These are phyloP conservation scores for Somateria mollissima DNA, from an alignment of 2,797 vertebrate species.

Conservation along the genomic window DNA sequence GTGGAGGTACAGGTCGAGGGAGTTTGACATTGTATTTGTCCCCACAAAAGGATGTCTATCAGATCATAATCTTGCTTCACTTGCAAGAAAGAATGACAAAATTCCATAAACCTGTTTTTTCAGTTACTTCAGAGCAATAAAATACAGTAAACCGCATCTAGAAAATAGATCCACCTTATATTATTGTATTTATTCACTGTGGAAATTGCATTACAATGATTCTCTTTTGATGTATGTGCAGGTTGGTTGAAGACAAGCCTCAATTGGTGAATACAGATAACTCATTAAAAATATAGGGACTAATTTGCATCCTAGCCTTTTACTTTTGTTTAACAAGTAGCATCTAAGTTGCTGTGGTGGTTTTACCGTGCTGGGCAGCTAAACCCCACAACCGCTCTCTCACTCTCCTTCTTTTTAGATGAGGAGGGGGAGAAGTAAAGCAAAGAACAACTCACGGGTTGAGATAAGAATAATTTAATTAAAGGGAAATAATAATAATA, in stretches of 20 bases:
- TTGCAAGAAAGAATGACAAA: neutral
- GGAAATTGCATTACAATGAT: neutral
- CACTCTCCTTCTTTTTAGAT: too few relatives aligned
- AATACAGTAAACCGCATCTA: neutral
- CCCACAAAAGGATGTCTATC: neutral
- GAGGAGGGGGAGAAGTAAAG: too few relatives aligned
- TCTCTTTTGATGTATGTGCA: neutral
- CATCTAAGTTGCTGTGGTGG: neutral
- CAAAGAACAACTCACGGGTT: too few relatives aligned
- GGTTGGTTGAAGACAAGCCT: neutral
- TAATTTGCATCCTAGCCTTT: neutral
- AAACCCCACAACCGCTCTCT: too few relatives aligned
- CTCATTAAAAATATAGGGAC: neutral
- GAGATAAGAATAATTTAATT: too few relatives aligned
- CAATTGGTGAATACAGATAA: neutral
- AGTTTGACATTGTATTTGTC: neutral
- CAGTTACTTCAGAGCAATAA: neutral
- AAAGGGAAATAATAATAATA: too few relatives aligned
- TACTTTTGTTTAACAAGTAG: neutral
- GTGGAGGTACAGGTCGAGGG: accelerated
- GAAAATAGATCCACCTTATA: neutral
- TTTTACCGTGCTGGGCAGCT: too few relatives aligned
- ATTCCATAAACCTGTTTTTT: neutral
- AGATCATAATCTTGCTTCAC: neutral
- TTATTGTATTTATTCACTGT: neutral